These are phyloP conservation scores for Alligator mississippiensis DNA, from an alignment of 2,113 vertebrate genomes.

Conservation along the genomic window DNA sequence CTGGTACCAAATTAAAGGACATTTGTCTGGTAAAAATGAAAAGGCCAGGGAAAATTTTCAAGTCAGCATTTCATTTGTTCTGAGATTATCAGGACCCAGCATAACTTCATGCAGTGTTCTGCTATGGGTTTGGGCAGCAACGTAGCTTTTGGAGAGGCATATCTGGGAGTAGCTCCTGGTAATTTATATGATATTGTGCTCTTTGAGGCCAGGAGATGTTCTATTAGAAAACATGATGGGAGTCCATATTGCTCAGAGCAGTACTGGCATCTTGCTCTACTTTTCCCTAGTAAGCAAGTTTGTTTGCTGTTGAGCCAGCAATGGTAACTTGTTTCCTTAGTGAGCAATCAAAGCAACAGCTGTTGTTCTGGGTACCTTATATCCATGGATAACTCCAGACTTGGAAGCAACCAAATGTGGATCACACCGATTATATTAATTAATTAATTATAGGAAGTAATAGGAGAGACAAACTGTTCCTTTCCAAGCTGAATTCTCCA, in stretches of 20 bases:
- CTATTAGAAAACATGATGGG: background rate
- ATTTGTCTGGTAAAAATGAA: background rate
- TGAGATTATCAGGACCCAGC: background rate
- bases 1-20: background rate
- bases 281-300: background rate
- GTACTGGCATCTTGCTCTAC: accelerated
- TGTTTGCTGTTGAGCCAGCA: background rate
- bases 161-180: background rate
- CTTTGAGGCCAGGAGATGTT: background rate
- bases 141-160: background rate
- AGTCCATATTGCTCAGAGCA: background rate
- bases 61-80: background rate
- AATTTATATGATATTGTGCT: background rate
- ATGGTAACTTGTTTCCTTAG: background rate
- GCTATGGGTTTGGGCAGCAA: background rate
- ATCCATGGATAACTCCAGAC: background rate
- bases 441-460: background rate
- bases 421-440: background rate
- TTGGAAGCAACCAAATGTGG: background rate
- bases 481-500: background rate
- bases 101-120: background rate
- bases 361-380: background rate
- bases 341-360: background rate
- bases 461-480: background rate
- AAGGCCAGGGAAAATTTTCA: background rate